A percentile compares a stretch with the other conserved stretches of the same genome.
phyloP scores from a whole-genome alignment of 1,140 invertebrate species.

The Drosophila sechellia region DNA sequence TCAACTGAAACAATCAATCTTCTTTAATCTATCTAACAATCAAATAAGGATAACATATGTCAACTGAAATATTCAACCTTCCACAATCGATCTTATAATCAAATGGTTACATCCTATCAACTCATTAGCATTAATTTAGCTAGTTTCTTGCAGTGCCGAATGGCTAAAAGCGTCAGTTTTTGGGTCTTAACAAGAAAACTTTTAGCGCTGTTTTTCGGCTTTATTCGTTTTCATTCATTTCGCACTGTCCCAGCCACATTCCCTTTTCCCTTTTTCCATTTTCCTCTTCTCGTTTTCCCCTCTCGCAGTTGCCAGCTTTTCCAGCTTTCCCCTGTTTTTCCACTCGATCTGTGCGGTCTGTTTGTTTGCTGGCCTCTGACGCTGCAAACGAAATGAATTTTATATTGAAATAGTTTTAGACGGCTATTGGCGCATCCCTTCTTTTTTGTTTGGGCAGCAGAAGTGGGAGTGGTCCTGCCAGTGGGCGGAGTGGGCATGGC shows the following conservation, averaged over 20 bases:
- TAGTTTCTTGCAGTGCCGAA: neutral
- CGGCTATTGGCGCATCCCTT: slow-evolving; percentile 54
- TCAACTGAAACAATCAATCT: too few relatives aligned
- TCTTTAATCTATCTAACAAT: too few relatives aligned
- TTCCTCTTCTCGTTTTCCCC: neutral
- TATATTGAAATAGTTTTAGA: slow-evolving; percentile 79
- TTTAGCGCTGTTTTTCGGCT: slow-evolving; percentile 60
- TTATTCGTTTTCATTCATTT: slow-evolving; percentile 65
- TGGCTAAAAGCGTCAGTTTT: slow-evolving; percentile 29
- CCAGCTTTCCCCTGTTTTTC: slow-evolving; percentile 1
- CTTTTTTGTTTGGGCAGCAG: neutral
- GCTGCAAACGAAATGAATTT: slow-evolving; percentile 75
- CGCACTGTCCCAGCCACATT: slow-evolving; percentile 38
- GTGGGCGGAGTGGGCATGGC: slow-evolving; percentile 29
- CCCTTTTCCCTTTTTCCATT: neutral
- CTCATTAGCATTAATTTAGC: neutral
- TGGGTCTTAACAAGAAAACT: slow-evolving; percentile 69
- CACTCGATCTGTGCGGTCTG: slow-evolving; percentile 27
- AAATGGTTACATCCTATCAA: neutral
- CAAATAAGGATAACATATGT: too few relatives aligned
- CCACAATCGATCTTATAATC: neutral
- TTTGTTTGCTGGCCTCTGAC: slow-evolving; percentile 34
- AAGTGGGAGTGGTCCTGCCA: neutral
- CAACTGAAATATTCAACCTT: neutral
- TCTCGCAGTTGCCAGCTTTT: neutral